Percentiles rank a stretch among this genome's conserved stretches.
Conservation (phyloP, 2,888 invertebrate genomes). For the Tromatobia lineatoria region DNA sequence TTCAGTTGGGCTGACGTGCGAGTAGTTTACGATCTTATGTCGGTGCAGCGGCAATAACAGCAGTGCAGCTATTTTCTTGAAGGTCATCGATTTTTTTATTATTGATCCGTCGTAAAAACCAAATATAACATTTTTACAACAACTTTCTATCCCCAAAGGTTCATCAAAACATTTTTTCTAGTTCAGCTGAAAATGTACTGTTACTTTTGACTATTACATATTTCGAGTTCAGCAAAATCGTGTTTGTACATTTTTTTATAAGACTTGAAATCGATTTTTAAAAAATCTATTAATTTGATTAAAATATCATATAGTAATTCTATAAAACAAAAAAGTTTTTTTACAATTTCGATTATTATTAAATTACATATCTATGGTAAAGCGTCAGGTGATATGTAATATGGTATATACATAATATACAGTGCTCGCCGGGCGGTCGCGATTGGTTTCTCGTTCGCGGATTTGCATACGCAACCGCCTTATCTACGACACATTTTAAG, state of each 20-base stretch:
- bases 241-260: not conserved
- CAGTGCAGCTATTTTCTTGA: not conserved
- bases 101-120: no score
- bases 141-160: no score
- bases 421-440: slow-evolving; percentile 1
- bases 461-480: slow-evolving; percentile 59
- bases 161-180: no score
- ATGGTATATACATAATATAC: not conserved
- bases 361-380: not conserved
- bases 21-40: not conserved
- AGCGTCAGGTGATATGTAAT: not conserved
- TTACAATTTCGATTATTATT: not conserved
- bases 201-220: no score
- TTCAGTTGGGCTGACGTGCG: not conserved
- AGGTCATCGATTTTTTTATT: not conserved
- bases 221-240: no score
- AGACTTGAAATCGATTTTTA: not conserved
- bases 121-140: no score
- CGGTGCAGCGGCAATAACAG: not conserved
- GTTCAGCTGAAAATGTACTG: no score
- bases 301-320: no score
- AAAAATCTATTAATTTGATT: no score
- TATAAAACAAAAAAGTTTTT: no score
- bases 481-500: slow-evolving; percentile 65
- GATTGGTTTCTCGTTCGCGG: slow-evolving; percentile 10